Base-by-base conservation (phyloP, 2,888 invertebrate species). In the Deroplatys truncata region DNA sequence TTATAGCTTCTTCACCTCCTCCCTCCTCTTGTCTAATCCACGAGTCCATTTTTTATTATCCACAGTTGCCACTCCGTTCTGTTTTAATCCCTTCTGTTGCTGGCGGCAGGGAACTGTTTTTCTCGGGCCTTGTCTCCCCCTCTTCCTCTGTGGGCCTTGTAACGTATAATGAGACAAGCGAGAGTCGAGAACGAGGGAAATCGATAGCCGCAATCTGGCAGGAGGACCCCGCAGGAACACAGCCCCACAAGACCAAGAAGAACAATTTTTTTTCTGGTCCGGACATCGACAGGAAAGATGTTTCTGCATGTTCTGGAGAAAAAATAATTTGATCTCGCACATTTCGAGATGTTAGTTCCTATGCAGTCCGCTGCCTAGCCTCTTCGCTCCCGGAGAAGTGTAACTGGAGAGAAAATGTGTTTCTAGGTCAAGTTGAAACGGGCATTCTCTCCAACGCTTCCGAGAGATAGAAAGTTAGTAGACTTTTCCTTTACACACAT, bases 131-230 rank as follows among this genome's bases (percentile, higher is more conserved):
- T 82, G 88, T 88, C 89, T 85, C 35, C 89, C 88, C 43, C 89
- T 72, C 56, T 72, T 25, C 25, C 56, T 72, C 56, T 72, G 86
- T 86, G 88, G 35, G 72, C 83, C 88, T 86, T 90, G 90, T 90
- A 86, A 90, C 90, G 90, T 90, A 90, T 90, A 90, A 90, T 90
- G 90, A 90, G 90, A 90, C 90, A 90, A 88, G 90, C 84, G 90
- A 88, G 90, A 86, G 88, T 90, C 86, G 90, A 85, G 88, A 72
- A 72, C 56, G 20, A 72, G 56, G 56, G 56, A 90, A 88, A 90
- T 90, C 90, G 90, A 90, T 90, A 90, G 28, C 86, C 86, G 85
- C 90, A 90, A 90, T 90, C 90, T 90, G 90, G 90, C 85, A 72
- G 72, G 85, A 85, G 56, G 56, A 72, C 56, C 56, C 56, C 56